Evolutionary conservation across 2,797 vertebrate species (phyloP), one percentile per base, ranked within the genome.

Genomic region (Neosilurus mollespiculum): DNA sequence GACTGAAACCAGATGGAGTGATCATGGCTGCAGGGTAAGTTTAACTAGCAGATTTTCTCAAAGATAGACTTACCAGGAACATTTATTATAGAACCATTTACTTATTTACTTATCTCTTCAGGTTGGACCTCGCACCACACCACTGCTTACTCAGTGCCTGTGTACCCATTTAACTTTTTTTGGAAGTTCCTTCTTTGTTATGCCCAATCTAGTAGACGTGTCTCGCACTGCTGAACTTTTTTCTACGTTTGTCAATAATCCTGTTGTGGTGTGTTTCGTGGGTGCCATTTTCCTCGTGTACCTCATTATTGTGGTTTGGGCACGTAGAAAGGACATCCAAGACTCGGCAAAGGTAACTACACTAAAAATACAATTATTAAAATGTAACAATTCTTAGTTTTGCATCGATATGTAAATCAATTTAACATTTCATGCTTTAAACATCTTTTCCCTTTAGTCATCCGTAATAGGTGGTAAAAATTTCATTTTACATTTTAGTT

Each of bases 81-180:
- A 20, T 71, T 3, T 20, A 80, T 22, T 54, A 15, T 56, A n/a
- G 5, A 26, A 12, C 2, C 58, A 53, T 30, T 71, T 9, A 65
- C 20, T 62, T 34, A 20, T 77, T 72, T 56, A 81, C 3, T 62
- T 34, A 30, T 26, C 11, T 71, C 69, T 79, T 58, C 88, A 98
- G 97, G 97, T 99, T 5, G 97, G 98, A n/a, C 95, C 96, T 0
- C 91, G 92, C 89, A 97, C 96, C 67, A 96, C 91, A 0, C 88
- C 86, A 70, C 87, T 86, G 56, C 92, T 92, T 71, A 97, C 94
- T 0, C 97, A 98, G 88, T 98, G 98, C 88, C 93, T 98, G 75
- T 99, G 97, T 88, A 96, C 95, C 88, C 97, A 99, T 88, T 91
- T 99, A 83, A 99, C 98, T 9, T 96, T 98, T 91, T 99, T 98